A percentile compares a stretch with the other conserved stretches of the same genome.
These are phyloP conservation scores for Climacteris rufus DNA, from an alignment of 2,113 vertebrate species.

Conservation along the genomic window DNA sequence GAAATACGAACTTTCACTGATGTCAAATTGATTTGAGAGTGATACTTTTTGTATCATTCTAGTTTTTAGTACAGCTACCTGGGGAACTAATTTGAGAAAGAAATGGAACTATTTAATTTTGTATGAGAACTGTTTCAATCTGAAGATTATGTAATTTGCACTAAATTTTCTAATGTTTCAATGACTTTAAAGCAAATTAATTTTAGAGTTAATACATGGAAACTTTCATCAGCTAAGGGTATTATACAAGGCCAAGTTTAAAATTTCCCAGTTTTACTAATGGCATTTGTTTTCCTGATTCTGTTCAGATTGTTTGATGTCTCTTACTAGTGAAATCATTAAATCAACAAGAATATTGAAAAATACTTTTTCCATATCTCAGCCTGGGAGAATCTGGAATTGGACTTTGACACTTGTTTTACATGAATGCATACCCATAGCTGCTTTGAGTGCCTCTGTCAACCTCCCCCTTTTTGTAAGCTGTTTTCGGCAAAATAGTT, in stretches of 20 bases:
- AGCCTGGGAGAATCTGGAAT: background rate
- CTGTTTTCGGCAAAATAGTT: background rate
- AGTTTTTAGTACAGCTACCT: background rate
- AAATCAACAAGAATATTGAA: background rate
- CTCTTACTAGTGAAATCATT: background rate
- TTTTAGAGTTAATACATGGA: background rate
- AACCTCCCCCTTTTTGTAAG: background rate
- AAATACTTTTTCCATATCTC: background rate
- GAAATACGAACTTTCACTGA: background rate
- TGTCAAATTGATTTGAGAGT: background rate
- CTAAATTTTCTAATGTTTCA: background rate
- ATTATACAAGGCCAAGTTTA: background rate
- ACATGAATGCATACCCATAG: background rate
- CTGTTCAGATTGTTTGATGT: background rate
- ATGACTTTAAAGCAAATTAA: background rate
- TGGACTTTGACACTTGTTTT: background rate
- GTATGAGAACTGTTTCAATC: background rate
- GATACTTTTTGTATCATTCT: background rate
- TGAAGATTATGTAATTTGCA: background rate
- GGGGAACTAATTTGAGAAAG: conserved; percentile 9
- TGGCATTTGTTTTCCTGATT: background rate
- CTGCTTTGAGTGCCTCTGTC: background rate
- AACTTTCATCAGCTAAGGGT: background rate
- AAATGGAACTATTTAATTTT: background rate
- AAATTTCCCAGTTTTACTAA: background rate